These are phyloP conservation scores for Ondatra zibethicus DNA, from an alignment of 2,113 vertebrate species.

Conservation along the genomic window DNA sequence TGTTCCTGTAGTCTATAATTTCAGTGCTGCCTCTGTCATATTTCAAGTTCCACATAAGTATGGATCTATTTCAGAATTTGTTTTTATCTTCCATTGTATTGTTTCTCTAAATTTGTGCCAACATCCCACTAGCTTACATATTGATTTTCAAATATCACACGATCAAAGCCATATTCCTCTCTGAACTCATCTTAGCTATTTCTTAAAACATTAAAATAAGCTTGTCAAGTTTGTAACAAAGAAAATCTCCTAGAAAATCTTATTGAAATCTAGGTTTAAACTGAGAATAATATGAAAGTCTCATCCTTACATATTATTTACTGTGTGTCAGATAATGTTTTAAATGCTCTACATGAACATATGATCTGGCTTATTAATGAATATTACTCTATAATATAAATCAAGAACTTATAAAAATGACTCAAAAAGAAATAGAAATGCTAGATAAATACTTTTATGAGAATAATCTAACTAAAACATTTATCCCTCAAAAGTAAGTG, in stretches of 20 bases:
- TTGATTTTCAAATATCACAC: background rate
- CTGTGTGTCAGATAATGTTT: background rate
- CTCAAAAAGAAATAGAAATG: constrained; percentile 24
- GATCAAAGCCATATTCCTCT: background rate
- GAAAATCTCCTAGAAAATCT: background rate
- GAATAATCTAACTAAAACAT: background rate
- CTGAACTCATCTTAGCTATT: background rate
- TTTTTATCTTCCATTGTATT: background rate
- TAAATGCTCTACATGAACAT: background rate
- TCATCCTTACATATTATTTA: background rate
- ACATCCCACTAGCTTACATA: background rate
- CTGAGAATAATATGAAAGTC: background rate
- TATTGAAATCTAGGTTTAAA: background rate
- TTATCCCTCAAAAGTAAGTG: background rate
- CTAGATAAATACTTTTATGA: background rate
- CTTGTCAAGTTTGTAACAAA: background rate
- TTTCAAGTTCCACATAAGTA: background rate
- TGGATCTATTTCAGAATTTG: background rate
- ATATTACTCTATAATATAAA: background rate
- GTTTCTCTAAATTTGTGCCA: background rate
- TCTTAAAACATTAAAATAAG: background rate
- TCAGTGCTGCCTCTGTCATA: background rate
- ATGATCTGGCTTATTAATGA: background rate
- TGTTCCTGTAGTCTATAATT: background rate
- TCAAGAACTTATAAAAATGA: background rate